Base-by-base conservation (phyloP, 2,797 vertebrate species). In the Lagorchestes hirsutus region DNA sequence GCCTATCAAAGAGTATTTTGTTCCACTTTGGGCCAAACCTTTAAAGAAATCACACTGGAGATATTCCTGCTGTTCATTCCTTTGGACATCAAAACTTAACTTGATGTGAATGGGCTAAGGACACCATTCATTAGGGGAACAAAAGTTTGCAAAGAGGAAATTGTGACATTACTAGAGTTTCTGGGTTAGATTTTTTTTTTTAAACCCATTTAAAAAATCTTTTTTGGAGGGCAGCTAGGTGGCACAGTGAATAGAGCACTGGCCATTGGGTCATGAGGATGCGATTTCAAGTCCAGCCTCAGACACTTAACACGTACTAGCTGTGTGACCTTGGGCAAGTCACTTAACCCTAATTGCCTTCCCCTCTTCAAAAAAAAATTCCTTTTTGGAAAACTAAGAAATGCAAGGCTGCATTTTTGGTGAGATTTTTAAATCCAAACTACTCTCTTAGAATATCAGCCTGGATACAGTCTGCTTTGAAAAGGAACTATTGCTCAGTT, bases 381-480 rank as follows among this genome's bases (percentile, higher is more conserved):
- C 55, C 91, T 91, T 92, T 87, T 31, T 96, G 92, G 95, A 95
- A 95, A 94, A 93, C 55, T 24, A 59, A 55, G 40, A 90, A 74
- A 94, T 95, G 10, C 11, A 93, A 94, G 95, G 87, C 40, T 87
- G 40, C 74, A 27, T 87, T 2, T 82, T 87, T 67, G 59, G 28
- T 50, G 22, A 40, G 52, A 92, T 12, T 93, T 93, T 97, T 67
- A 94, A 95, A 93, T 92, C 93, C 29, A 58, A 13, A 56, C 56
- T 92, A 3, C 52, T 34, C 24, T 3, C 29, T 87, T 57, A 55
- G 59, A 56, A 46, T 93, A 55, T 10, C n/a, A 31, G 0, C 95
- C 97, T 98, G 97, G 98, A 98, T 98, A 98, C 98, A 98, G 98
- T 98, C 96, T 54, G 92, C 90, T 50, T 87, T 2, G 50, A 93